These are phyloP conservation scores for Lasaia peninsularis DNA, from an alignment of 1,140 invertebrate genomes.

Conservation along the genomic window DNA sequence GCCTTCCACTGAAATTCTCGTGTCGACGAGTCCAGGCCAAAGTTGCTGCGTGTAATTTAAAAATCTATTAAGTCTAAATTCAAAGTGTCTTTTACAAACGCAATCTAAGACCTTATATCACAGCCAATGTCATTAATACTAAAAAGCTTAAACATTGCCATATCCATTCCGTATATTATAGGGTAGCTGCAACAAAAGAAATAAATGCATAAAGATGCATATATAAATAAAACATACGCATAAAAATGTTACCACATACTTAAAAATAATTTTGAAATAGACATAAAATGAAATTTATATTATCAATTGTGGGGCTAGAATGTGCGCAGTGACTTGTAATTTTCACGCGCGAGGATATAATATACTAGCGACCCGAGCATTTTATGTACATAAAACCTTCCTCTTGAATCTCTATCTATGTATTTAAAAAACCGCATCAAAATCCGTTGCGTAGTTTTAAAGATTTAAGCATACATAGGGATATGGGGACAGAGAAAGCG, in stretches of 20 bases:
- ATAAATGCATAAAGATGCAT: constrained; percentile 33
- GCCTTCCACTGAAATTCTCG: constrained; percentile 71
- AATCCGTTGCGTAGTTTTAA: too few species aligned
- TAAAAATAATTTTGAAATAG: not conserved
- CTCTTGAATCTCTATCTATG: too few species aligned
- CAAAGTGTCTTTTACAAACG: constrained; percentile 34
- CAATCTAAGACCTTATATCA: constrained; percentile 58
- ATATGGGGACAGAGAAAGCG: too few species aligned
- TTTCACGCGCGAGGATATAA: not conserved
- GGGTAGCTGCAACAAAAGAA: constrained; percentile 71
- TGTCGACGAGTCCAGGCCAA: constrained; percentile 73
- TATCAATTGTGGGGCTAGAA: not conserved
- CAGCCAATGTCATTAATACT: constrained; percentile 60
- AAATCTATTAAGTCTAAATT: constrained; percentile 14
- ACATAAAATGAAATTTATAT: not conserved
- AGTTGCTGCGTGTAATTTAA: constrained; percentile 72
- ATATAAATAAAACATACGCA: constrained; percentile 24
- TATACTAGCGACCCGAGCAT: too few species aligned
- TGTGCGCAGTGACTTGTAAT: not conserved
- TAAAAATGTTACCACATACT: constrained; percentile 17
- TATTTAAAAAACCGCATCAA: too few species aligned
- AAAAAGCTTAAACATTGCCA: constrained; percentile 70
- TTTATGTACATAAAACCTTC: too few species aligned
- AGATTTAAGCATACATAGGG: too few species aligned
- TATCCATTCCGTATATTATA: constrained; percentile 73